Base-by-base conservation (phyloP, 2,797 vertebrate species). In the Melanotaenia maccullochi region DNA sequence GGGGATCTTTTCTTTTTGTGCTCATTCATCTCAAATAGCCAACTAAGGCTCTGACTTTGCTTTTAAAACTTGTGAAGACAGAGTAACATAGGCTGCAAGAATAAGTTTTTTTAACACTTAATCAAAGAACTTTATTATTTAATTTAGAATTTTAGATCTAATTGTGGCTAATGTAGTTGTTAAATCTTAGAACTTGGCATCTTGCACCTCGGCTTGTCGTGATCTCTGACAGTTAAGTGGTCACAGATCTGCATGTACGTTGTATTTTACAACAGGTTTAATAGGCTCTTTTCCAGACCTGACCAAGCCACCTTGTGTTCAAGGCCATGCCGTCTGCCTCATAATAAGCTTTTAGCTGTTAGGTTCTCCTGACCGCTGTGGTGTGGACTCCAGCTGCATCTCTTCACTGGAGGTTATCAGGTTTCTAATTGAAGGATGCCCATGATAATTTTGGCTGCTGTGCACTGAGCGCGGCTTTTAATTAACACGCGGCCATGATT, bases 361-460 rank as follows among this genome's bases (percentile, higher is more conserved):
- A 68, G 83, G 75, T 49, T 71, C 65, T 76, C 24, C 68, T 56
- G 78, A 79, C 69, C 78, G 32, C 65, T 58, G 72, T 68, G 6
- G 57, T 12, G 30, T 35, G 74, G 74, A 81, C 72, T 81, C 75
- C 83, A 84, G 77, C 86, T 81, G 83, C 87, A 85, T 85, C 81
- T 87, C 86, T 65, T 87, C 83, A 75, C 74, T 72, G 67, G 76
- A 87, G 79, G 85, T 85, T 84, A 87, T 91, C 87, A 59, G 78
- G 81, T 89, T 89, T 87, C 76, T 90, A 89, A 90, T 88, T 90
- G 88, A 91, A 89, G 90, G 89, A 90, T 83, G 73, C 85, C 84
- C 86, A 75, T 76, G 87, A 79, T 87, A 69, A 87, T 89, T 91
- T 85, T 78, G 86, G 82, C 85, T 63, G 79, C 82, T 49, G 60